phyloP scores from a whole-genome alignment of 2,797 vertebrate species.

The Orientallactaga sibirica region DNA sequence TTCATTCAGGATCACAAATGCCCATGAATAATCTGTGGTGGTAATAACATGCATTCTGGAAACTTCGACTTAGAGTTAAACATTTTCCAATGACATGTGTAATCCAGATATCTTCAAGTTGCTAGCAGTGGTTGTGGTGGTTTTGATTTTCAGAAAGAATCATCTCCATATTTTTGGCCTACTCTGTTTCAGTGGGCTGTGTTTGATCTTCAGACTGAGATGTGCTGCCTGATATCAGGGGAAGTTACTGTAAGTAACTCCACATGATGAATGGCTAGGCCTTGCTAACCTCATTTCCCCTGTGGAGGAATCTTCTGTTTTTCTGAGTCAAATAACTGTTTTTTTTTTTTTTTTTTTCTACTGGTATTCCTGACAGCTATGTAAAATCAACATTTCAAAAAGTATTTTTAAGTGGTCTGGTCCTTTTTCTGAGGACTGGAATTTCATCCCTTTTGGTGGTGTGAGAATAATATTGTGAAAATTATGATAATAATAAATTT shows the following conservation, averaged over 20 bases:
- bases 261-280: slow-evolving; percentile 29
- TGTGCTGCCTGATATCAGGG: slow-evolving; percentile 4
- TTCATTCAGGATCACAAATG: neutral
- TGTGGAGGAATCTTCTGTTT: slow-evolving; percentile 15
- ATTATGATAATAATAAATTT: slow-evolving; percentile 58
- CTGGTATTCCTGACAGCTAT: slow-evolving; percentile 16
- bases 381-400: slow-evolving; percentile 59
- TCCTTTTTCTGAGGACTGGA: slow-evolving; percentile 17
- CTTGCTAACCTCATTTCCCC: neutral
- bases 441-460: slow-evolving; percentile 13
- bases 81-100: slow-evolving; percentile 55
- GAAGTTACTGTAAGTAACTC: slow-evolving; percentile 50
- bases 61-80: slow-evolving; percentile 6
- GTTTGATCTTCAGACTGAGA: slow-evolving; percentile 69
- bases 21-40: neutral
- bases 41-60: slow-evolving; percentile 18
- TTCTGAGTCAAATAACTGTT: slow-evolving; percentile 49
- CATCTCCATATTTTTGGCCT: slow-evolving; percentile 55
- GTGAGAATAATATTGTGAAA: slow-evolving; percentile 53
- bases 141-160: slow-evolving; percentile 74
- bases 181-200: slow-evolving; percentile 20
- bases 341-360: slow-evolving; percentile 25
- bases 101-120: slow-evolving; percentile 46
- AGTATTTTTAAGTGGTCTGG: slow-evolving; percentile 39
- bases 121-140: slow-evolving; percentile 55